Evolutionary conservation across 2,888 invertebrate genomes (phyloP).

Genomic region (Mythimna albipuncta): DNA sequence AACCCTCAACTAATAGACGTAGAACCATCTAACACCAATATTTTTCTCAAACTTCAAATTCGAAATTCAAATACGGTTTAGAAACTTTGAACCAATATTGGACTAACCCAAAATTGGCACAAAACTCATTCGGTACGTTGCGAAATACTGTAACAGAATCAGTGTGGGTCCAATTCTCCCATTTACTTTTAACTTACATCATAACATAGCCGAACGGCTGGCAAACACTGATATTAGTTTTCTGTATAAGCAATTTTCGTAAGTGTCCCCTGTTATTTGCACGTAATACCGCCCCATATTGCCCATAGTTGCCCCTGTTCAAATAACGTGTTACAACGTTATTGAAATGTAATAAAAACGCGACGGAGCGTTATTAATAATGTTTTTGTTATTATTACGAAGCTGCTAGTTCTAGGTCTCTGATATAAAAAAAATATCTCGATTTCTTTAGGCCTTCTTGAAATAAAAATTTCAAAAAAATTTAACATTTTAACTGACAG

Average conservation of each 20-base stretch:
- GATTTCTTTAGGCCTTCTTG: not conserved
- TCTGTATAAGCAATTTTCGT: slow-evolving; percentile 90
- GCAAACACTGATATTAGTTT: slow-evolving; percentile 90
- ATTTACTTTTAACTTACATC: slow-evolving; percentile 65
- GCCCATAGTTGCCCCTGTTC: slow-evolving; percentile 73
- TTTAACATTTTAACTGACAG: not conserved
- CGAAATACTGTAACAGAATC: slow-evolving; percentile 52
- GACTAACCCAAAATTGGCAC: slow-evolving; percentile 38
- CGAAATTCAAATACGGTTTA: slow-evolving; percentile 34
- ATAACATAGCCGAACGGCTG: slow-evolving; percentile 80
- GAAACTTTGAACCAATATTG: slow-evolving; percentile 48
- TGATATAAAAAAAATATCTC: slow-evolving; percentile 2
- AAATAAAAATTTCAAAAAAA: not conserved
- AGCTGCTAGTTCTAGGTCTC: not conserved
- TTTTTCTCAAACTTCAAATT: slow-evolving; percentile 27
- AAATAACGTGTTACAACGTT: slow-evolving; percentile 79
- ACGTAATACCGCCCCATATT: slow-evolving; percentile 79
- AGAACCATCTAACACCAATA: slow-evolving; percentile 16
- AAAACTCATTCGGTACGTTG: slow-evolving; percentile 29
- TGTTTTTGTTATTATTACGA: slow-evolving; percentile 51
- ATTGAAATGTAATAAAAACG: slow-evolving; percentile 83
- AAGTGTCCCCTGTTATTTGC: slow-evolving; percentile 88
- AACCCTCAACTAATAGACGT: not conserved
- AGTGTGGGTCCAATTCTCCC: slow-evolving; percentile 46
- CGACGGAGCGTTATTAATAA: slow-evolving; percentile 65